phyloP scores from a whole-genome alignment of 2,797 vertebrate genomes.

The Molossus molossus region DNA sequence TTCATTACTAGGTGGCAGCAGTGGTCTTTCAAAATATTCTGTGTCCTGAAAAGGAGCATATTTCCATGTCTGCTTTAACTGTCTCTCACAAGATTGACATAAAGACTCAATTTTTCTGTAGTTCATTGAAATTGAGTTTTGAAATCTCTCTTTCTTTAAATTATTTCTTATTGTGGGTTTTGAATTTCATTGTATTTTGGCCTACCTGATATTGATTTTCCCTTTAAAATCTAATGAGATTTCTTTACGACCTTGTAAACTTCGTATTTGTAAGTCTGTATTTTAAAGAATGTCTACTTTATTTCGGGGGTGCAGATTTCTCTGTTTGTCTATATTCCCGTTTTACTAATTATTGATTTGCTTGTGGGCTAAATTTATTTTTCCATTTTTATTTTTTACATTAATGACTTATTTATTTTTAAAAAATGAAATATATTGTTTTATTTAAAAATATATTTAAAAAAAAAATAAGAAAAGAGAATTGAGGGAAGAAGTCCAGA shows the following conservation, averaged over 20 bases:
- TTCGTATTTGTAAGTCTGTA: neutral
- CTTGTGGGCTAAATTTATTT: constrained; percentile 19
- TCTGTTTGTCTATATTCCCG: neutral
- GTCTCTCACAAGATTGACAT: neutral
- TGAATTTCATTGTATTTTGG: neutral
- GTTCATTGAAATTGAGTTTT: neutral
- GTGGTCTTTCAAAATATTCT: neutral
- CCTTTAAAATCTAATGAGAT: constrained; percentile 11
- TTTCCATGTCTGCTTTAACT: constrained; percentile 48
- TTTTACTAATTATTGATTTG: neutral
- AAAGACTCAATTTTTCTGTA: neutral
- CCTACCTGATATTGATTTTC: neutral
- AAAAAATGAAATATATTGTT: neutral
- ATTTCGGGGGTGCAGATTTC: neutral
- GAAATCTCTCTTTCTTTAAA: neutral
- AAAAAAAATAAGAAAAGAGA: no score
- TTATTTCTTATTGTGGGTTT: constrained; percentile 31
- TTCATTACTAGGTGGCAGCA: neutral
- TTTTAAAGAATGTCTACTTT: neutral
- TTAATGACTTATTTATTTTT: constrained; percentile 8
- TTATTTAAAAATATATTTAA: neutral
- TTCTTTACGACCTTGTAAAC: neutral
- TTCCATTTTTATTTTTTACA: neutral
- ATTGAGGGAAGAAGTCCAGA: no score
- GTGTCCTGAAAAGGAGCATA: neutral